Base-by-base conservation (phyloP, 2,888 invertebrate genomes). In the Ophion obscuratus region DNA sequence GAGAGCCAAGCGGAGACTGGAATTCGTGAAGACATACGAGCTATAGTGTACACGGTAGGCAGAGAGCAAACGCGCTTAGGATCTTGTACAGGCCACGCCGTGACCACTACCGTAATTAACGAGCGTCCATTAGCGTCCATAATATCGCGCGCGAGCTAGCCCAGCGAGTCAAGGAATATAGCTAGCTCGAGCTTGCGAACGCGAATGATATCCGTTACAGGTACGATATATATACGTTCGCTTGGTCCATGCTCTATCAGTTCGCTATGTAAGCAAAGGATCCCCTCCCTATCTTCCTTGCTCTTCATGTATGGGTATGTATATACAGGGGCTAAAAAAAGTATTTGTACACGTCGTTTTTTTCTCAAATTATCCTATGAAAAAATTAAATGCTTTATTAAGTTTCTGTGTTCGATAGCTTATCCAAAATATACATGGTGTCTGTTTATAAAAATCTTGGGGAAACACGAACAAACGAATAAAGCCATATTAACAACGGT, bases 171-270 rank as follows among this genome's bases (percentile, higher is more conserved):
- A 47, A 85, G 64, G 66, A 62, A 79, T 76, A 83, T 53, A 76
- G 67, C 71, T 67, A 85, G 67, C 79, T 73, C 70, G 53, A 76
- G 80, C 64, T 57, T 61, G 82, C 86, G 66, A 86, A 71, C 79
- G 85, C 81, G 87, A 89, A 85, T 88, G 87, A 87, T 88, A 88
- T 88, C 88, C 88, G 89, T 89, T 89, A 88, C 87, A 73, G 83
- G 53, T 81, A 78, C 27, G 76, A 77, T 78, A 78, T 71, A 83
- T 71, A 83, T 71, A 73, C 20, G 61, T 64, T 79, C 64, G 67
- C 68, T 67, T 10, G 53, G 61, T 67, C 66, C 68, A 71, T 62
- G 76, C 73, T 81, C 61, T 36, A 79, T 79, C 83, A 67, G 53
- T 59, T 62, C 67, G 71, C 74, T 36, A 67, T 62, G 59, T n/a